Conservation (phyloP, 2,888 invertebrate genomes). For the Bruchidius siliquastri region DNA sequence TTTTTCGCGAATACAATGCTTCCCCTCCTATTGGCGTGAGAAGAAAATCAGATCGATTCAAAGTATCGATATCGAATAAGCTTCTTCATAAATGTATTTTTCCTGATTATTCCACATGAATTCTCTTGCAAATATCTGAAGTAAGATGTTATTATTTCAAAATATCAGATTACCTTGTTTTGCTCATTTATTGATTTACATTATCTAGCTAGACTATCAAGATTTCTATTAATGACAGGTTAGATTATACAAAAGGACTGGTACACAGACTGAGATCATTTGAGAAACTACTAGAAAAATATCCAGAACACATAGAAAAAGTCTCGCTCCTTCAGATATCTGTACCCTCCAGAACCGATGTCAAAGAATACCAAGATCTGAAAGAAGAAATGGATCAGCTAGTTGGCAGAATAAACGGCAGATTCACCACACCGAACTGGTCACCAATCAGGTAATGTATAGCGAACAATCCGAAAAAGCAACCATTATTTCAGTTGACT, state of each 20-base stretch:
- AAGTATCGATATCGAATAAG: no score
- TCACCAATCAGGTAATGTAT: conserved; percentile 61
- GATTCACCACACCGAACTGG: conserved; percentile 88
- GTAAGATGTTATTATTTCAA: no score
- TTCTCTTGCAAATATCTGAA: no score
- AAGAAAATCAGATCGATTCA: no score
- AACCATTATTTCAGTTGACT: no score
- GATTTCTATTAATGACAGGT: neutral
- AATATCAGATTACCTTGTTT: no score
- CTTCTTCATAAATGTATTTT: no score
- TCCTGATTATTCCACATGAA: no score
- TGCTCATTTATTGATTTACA: no score
- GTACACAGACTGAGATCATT: conserved; percentile 80
- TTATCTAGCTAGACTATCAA: no score
- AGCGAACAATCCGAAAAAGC: neutral
- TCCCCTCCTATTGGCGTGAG: no score
- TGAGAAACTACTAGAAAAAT: conserved; percentile 72
- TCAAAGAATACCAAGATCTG: conserved; percentile 83
- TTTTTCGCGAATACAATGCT: no score
- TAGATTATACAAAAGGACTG: conserved; percentile 39
- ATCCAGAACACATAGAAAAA: conserved; percentile 81
- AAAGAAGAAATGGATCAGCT: conserved; percentile 89
- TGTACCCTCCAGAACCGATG: conserved; percentile 85
- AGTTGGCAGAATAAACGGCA: conserved; percentile 82
- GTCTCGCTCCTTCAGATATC: conserved; percentile 81